Evolutionary conservation across 2,888 invertebrate genomes (phyloP).

Genomic region (Acanthopleura granulata): DNA sequence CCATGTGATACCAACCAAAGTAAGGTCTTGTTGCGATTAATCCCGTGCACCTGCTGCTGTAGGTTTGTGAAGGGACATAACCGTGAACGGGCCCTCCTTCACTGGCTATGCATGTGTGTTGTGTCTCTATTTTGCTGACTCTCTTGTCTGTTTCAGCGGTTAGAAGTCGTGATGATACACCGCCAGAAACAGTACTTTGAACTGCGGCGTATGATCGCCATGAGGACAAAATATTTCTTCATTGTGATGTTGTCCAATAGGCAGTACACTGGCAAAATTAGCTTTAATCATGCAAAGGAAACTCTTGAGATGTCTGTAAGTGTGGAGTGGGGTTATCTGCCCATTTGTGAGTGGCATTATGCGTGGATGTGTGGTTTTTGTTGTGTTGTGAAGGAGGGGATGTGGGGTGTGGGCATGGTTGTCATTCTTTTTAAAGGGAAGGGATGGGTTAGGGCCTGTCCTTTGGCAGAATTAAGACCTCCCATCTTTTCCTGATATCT

Average conservation of each 20-base stretch:
- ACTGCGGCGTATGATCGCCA: constrained; percentile 56
- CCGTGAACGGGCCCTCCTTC: no score
- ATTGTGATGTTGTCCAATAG: constrained; percentile 58
- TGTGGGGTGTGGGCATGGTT: no score
- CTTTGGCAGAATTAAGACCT: no score
- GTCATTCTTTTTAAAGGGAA: no score
- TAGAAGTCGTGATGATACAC: constrained; percentile 51
- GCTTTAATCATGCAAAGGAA: constrained; percentile 64
- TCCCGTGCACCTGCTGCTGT: no score
- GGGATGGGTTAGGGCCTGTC: no score
- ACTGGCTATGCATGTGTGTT: no score
- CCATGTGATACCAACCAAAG: no score
- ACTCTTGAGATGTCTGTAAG: constrained; percentile 65
- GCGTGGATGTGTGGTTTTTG: not conserved
- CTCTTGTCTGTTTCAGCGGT: constrained; percentile 41
- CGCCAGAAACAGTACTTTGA: constrained; percentile 54
- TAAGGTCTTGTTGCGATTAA: no score
- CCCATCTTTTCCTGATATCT: no score
- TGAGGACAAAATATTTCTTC: constrained; percentile 63
- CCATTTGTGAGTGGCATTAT: not conserved
- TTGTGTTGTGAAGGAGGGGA: not conserved
- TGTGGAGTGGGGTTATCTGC: constrained; percentile 8
- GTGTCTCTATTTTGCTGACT: not conserved
- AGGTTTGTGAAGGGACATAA: no score
- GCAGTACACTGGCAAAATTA: constrained; percentile 65